Evolutionary conservation across 2,113 vertebrate genomes (phyloP).

Genomic region (Conger conger): DNA sequence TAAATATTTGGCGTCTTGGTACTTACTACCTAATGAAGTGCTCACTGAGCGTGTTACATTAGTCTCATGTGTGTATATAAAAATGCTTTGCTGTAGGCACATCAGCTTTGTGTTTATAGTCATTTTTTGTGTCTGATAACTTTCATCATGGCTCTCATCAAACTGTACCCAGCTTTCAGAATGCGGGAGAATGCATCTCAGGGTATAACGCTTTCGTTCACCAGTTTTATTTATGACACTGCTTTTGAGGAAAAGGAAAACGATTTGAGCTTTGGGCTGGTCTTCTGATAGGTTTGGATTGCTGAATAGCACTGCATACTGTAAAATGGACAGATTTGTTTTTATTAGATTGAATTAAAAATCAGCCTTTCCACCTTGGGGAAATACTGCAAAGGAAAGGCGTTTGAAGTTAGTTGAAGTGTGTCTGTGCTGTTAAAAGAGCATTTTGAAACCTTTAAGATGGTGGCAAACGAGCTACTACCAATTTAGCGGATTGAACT

Average conservation of each 20-base stretch:
- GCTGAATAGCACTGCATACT: background rate
- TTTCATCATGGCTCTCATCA: background rate
- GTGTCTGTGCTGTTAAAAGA: background rate
- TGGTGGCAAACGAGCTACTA: background rate
- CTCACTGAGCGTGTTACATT: background rate
- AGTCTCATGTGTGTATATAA: background rate
- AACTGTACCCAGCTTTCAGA: background rate
- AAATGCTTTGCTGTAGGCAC: background rate
- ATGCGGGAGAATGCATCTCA: background rate
- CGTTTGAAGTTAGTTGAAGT: background rate
- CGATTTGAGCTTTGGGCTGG: background rate
- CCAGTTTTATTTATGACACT: background rate
- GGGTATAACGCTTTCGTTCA: background rate
- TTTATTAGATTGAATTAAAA: background rate
- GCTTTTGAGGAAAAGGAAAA: background rate
- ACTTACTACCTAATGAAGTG: too few species aligned
- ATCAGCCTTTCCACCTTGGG: background rate
- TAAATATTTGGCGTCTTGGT: too few species aligned
- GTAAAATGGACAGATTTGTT: background rate
- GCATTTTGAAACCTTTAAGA: background rate
- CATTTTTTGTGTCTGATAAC: background rate
- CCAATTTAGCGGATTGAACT: background rate
- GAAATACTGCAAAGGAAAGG: background rate
- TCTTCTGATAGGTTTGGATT: background rate
- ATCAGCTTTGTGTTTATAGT: background rate